phyloP scores from a whole-genome alignment of 2,113 vertebrate genomes.

The Cynoglossus semilaevis region DNA sequence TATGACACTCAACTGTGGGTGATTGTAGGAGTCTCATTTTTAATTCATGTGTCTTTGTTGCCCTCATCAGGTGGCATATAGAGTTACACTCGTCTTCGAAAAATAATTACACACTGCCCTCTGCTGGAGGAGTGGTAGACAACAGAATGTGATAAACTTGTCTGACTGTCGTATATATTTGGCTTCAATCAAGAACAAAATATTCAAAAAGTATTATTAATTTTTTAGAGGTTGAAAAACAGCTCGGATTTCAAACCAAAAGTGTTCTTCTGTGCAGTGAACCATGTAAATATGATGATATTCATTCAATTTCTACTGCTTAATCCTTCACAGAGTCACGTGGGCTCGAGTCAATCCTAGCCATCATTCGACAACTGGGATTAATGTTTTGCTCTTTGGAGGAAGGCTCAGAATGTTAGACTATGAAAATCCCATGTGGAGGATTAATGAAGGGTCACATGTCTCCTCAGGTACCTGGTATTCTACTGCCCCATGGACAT shows the following conservation, averaged over 20 bases:
- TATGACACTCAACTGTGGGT: not conserved
- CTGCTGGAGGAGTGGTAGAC: slow-evolving; percentile 37
- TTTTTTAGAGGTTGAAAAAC: too few relatives aligned
- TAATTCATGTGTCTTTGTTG: slow-evolving; percentile 13
- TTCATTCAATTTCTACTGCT: too few relatives aligned
- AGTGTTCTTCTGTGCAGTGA: too few relatives aligned
- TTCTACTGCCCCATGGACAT: slow-evolving; percentile 91
- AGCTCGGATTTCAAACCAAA: too few relatives aligned
- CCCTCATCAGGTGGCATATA: slow-evolving; percentile 46
- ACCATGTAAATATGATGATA: not conserved
- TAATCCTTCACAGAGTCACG: too few relatives aligned
- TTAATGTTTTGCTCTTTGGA: too few relatives aligned
- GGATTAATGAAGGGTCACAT: not conserved
- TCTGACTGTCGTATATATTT: not conserved
- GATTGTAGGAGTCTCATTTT: slow-evolving; percentile 1
- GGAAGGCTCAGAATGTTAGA: too few relatives aligned
- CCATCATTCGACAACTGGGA: too few relatives aligned
- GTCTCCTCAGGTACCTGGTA: slow-evolving; percentile 84
- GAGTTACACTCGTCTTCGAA: slow-evolving; percentile 13
- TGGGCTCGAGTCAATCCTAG: too few relatives aligned
- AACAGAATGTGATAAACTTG: not conserved
- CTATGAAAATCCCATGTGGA: too few relatives aligned
- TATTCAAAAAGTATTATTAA: too few relatives aligned
- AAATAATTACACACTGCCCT: slow-evolving; percentile 28
- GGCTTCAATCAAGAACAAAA: too few relatives aligned